Evolutionary conservation across 2,797 vertebrate genomes (phyloP), one percentile per base, ranked within the genome.

Genomic region (Channallabes apus): DNA sequence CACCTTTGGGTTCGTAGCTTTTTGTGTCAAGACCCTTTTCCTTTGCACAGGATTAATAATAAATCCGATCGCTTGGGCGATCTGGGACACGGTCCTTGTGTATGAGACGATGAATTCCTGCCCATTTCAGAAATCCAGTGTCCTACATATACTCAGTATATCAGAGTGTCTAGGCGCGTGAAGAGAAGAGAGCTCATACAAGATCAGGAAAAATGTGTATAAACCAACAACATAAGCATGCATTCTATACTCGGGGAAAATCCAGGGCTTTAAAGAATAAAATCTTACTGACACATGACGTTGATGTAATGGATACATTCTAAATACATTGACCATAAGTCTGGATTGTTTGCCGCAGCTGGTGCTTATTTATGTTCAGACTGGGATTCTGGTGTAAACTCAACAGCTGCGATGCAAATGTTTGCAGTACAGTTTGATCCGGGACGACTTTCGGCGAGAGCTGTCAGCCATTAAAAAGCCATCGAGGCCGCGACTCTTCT

Each of bases 1-100:
- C 67, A 46, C 67, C 73, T 75, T 29, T 82, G n/a, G 87, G 80
- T 84, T 86, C 76, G 83, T 81, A 62, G 77, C 76, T 92, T 94
- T 93, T 94, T 96, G 95, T 58, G 96, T 97, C 97, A 96, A 96
- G 96, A 96, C 96, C 94, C 95, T 96, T 97, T 99, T 97, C 96
- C 97, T 97, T 96, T 96, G 95, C 95, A 96, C 97, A 95, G 95
- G 97, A 97, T 98, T 96, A 98, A 98, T 98, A 97, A 97, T 97
- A 97, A 97, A 98, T 97, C 96, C 96, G 94, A 94, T 94, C 95
- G 96, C 96, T 97, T 97, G 97, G 72, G 3, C 11, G 73, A 76
- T 76, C 15, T 32, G n/a, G 35, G 12, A 76, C 18, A 22, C 3
- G 8, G 38, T 14, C 22, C 24, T 72, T 6, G 38, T 46, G 5